phyloP scores from a whole-genome alignment of 2,113 vertebrate genomes.

The Saguinus midas region DNA sequence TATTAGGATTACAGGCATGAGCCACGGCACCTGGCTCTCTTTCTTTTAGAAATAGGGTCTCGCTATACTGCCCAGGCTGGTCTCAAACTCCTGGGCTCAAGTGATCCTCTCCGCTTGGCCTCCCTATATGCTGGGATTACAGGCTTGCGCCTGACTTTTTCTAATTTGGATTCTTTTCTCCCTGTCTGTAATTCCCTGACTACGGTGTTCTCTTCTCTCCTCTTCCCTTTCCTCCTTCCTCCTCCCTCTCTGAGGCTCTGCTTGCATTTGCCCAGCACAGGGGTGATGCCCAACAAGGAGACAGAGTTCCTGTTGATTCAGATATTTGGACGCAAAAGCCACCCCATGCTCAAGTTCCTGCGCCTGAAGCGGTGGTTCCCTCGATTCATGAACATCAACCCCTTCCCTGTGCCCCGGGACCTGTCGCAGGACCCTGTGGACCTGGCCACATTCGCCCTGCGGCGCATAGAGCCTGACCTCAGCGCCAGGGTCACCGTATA shows the following conservation, averaged over 20 bases:
- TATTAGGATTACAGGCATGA: too few species aligned
- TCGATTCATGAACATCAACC: conserved; percentile 87
- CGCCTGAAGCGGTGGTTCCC: conserved; percentile 93
- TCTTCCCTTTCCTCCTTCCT: background rate
- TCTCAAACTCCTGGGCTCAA: background rate
- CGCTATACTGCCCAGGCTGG: background rate
- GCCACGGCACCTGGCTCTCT: too few species aligned
- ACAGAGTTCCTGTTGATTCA: conserved; percentile 90
- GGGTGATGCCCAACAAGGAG: conserved; percentile 88
- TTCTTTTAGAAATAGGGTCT: background rate
- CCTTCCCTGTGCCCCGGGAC: conserved; percentile 85
- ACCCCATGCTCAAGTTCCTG: conserved; percentile 90
- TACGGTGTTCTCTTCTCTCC: background rate
- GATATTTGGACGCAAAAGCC: conserved; percentile 89
- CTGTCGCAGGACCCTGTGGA: conserved; percentile 87
- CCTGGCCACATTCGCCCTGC: conserved; percentile 85
- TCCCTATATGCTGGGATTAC: background rate
- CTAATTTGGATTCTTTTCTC: background rate
- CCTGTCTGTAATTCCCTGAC: background rate
- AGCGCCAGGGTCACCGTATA: conserved; percentile 86
- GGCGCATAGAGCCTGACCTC: conserved; percentile 86
- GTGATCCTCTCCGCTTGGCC: background rate
- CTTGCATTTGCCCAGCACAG: conserved; percentile 72
- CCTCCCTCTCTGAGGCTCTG: background rate
- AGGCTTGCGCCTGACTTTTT: background rate